Evolutionary conservation across 2,797 vertebrate species (phyloP), one percentile per base, ranked within the genome.

Genomic region (Ambastaia sidthimunki): DNA sequence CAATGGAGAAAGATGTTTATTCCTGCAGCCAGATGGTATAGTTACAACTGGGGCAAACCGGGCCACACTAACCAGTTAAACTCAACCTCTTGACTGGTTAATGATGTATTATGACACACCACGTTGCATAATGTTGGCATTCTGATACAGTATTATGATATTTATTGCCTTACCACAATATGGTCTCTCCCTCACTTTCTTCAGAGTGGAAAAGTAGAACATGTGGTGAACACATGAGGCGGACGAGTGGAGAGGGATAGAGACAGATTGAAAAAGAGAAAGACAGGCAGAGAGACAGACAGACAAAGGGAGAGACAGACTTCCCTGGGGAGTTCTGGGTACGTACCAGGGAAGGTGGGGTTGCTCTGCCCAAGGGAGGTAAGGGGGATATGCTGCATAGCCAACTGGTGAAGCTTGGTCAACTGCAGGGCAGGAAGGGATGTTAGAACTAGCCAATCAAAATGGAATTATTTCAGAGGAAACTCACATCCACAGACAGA

Each of bases 331-430:
- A 94, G 92, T 93, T 92, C 92, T 93, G 95, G 96, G 96, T 98
- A 98, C 96, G 94, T 98, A 98, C 96, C 96, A 95, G 96, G 96
- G 96, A 98, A 98, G 95, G 96, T 96, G 95, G 96, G 96, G 94
- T 96, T 96, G 95, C 94, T 97, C 95, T 98, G 96, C 96, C 96
- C 96, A 97, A 98, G 96, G 96, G 96, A 95, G 93, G 96, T 97
- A 96, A 98, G 92, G 94, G 96, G 96, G 93, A 96, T 93, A 96
- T 98, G 96, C 96, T 97, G 96, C 96, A 98, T 96, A 97, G 96
- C 96, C 96, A 98, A 96, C 96, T 98, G 96, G 95, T 98, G 96
- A 96, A 98, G 96, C 96, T 97, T 98, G 96, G 96, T 97, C 95
- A 97, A 96, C 96, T 98, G 96, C 96, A 95, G 96, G 83, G 96